These are phyloP conservation scores for Amorpha juglandis DNA, from an alignment of 2,888 invertebrate genomes.

Conservation along the genomic window DNA sequence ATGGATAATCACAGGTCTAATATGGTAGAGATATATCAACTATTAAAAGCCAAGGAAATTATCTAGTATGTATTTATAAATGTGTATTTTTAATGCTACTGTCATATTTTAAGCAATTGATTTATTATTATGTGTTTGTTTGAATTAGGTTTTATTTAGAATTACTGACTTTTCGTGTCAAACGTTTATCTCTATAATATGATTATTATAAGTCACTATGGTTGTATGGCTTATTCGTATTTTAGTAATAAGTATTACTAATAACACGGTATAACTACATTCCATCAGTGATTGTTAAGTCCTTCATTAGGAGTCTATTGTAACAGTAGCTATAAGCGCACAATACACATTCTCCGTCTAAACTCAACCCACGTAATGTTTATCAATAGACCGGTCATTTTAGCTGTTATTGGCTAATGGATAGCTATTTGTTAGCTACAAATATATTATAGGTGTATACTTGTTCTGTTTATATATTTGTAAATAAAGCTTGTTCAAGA, in stretches of 20 bases:
- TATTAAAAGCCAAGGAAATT: too few relatives aligned
- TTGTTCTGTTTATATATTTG: neutral
- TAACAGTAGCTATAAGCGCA: neutral
- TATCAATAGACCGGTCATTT: neutral
- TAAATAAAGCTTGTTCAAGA: too few relatives aligned
- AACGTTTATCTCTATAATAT: too few relatives aligned
- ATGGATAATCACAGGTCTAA: too few relatives aligned
- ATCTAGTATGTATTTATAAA: too few relatives aligned
- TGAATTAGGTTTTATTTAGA: too few relatives aligned
- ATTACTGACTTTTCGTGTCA: too few relatives aligned
- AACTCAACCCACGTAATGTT: neutral
- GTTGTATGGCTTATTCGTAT: too few relatives aligned
- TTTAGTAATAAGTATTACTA: too few relatives aligned
- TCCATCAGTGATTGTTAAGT: neutral
- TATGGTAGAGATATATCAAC: too few relatives aligned
- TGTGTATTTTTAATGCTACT: neutral
- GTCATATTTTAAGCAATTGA: too few relatives aligned
- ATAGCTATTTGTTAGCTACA: neutral
- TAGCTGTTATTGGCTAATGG: neutral
- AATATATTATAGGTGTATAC: neutral
- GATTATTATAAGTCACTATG: too few relatives aligned
- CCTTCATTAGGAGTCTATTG: constrained; percentile 13
- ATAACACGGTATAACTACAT: neutral
- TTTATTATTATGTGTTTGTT: neutral
- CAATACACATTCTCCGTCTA: neutral